A percentile compares a stretch with the other conserved stretches of the same genome.
Conservation (phyloP, 2,888 invertebrate genomes). For the Bhutanitis thaidina region DNA sequence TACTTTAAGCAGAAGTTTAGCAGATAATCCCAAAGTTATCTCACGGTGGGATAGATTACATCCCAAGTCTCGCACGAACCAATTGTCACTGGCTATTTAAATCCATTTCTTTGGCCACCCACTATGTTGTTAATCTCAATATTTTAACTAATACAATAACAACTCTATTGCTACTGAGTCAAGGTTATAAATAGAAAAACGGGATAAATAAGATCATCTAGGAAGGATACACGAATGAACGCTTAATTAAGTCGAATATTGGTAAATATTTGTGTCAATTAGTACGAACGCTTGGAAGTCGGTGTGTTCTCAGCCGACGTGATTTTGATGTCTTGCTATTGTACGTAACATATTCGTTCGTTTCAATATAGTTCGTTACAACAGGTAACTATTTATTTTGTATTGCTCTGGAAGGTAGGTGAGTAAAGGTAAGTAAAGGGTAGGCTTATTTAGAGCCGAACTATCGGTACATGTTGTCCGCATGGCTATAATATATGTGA, state of each 20-base stretch:
- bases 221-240: conserved; percentile 29
- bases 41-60: conserved; percentile 3
- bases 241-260: conserved; percentile 25
- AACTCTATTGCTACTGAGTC: background rate
- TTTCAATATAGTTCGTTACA: background rate
- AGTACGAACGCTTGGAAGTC: conserved; percentile 24
- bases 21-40: conserved; percentile 1
- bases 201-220: background rate
- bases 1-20: conserved; percentile 4
- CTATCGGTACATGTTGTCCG: no score
- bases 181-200: background rate
- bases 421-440: no score
- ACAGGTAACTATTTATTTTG: no score
- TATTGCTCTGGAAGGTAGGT: no score
- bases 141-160: background rate
- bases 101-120: conserved; percentile 26
- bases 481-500: no score
- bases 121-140: background rate
- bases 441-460: no score
- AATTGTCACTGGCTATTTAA: conserved; percentile 10
- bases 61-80: background rate
- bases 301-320: background rate
- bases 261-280: conserved; percentile 49
- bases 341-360: background rate
- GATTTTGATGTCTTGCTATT: conserved; percentile 1